Conservation (phyloP, 2,113 vertebrate genomes). For the Tretioscincus oriximinensis region DNA sequence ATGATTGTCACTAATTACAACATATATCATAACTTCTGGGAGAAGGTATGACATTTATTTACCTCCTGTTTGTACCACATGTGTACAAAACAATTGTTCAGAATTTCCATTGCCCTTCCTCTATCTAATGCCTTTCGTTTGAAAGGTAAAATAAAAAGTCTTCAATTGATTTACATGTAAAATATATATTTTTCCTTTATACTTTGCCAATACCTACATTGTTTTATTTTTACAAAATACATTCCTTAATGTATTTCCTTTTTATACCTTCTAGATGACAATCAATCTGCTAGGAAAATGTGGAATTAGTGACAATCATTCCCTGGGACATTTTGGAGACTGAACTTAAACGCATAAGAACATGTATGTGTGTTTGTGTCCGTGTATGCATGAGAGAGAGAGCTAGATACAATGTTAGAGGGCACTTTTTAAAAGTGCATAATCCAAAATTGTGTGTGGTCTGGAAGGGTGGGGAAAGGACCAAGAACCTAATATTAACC, state of each 20-base stretch:
- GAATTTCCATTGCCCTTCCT: conserved; percentile 20
- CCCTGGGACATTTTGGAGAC: too few relatives aligned
- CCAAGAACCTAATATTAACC: background rate
- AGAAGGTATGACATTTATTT: conserved; percentile 22
- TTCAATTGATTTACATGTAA: background rate
- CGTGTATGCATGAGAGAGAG: too few relatives aligned
- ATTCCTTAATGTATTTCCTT: background rate
- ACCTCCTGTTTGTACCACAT: conserved; percentile 4
- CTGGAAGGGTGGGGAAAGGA: background rate
- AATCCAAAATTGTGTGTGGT: too few relatives aligned
- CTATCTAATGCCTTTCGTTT: background rate
- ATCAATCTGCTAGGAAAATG: background rate
- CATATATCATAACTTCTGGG: background rate
- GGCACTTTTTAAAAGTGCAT: too few relatives aligned
- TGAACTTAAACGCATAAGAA: too few relatives aligned
- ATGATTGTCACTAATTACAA: conserved; percentile 24
- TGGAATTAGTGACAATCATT: background rate
- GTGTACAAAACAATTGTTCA: background rate
- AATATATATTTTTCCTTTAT: conserved; percentile 4
- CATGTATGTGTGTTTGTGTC: too few relatives aligned
- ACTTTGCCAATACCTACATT: background rate
- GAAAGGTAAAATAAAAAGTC: conserved; percentile 15
- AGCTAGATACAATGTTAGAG: too few relatives aligned
- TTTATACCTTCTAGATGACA: background rate
- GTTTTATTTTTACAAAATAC: background rate